These are phyloP conservation scores for Ephydatia muelleri DNA, from an alignment of 37 sponge, comb jelly and placozoan genomes.

Conservation along the genomic window DNA sequence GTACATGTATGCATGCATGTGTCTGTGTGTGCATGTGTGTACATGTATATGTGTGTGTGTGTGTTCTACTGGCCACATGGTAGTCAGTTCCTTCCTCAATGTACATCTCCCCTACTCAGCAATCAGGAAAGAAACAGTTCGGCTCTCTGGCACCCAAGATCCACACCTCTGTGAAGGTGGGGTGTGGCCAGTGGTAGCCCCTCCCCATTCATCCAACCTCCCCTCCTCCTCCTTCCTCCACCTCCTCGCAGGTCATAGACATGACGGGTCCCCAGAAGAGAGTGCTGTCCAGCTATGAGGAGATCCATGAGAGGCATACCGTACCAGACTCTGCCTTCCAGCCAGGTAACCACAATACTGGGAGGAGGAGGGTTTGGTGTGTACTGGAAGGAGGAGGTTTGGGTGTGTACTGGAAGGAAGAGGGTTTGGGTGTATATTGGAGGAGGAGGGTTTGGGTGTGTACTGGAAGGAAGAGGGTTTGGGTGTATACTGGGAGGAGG, in stretches of 20 bases:
- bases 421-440: too few species aligned
- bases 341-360: too few species aligned
- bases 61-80: too few species aligned
- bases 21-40: neutral
- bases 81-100: too few species aligned
- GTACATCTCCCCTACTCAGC: neutral
- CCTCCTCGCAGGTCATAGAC: conserved; percentile 80
- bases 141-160: neutral
- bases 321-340: conserved; percentile 29
- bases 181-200: neutral
- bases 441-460: too few species aligned
- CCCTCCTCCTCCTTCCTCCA: conserved; percentile 5
- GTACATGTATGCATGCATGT: neutral
- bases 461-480: too few species aligned
- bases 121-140: conserved; percentile 6
- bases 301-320: conserved; percentile 67
- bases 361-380: too few species aligned
- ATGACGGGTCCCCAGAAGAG: conserved; percentile 91
- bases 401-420: too few species aligned
- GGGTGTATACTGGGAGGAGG: too few species aligned
- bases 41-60: conserved; percentile 4
- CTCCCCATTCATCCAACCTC: conserved; percentile 3
- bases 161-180: conserved; percentile 18
- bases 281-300: conserved; percentile 82
- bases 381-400: too few species aligned